These are phyloP conservation scores for Pangasianodon hypophthalmus DNA, from an alignment of 2,113 vertebrate species.

Conservation along the genomic window DNA sequence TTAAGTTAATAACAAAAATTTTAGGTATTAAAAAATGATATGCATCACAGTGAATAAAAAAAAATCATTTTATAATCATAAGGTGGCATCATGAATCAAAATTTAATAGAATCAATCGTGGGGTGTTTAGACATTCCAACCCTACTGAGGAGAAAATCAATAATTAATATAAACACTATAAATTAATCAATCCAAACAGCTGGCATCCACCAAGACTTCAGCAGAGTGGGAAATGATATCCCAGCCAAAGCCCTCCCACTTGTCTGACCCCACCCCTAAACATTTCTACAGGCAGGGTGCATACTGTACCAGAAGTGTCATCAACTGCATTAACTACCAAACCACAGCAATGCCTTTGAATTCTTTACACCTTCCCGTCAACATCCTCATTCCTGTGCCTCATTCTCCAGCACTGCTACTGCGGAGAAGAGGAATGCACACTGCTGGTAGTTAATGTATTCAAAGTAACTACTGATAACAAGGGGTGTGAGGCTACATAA, in stretches of 20 bases:
- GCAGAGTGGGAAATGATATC: neutral
- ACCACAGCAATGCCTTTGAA: slow-evolving; percentile 58
- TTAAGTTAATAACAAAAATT: neutral
- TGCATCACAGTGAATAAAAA: neutral
- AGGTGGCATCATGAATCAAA: neutral
- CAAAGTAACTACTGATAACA: slow-evolving; percentile 24
- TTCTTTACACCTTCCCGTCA: slow-evolving; percentile 63
- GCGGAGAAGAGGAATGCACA: slow-evolving; percentile 54
- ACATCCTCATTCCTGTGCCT: slow-evolving; percentile 40
- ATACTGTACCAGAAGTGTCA: slow-evolving; percentile 71
- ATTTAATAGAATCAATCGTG: neutral
- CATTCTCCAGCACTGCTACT: slow-evolving; percentile 63
- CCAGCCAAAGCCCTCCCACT: slow-evolving; percentile 49
- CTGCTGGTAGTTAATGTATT: slow-evolving; percentile 24
- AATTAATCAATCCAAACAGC: neutral
- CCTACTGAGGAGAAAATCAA: neutral
- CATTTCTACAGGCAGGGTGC: slow-evolving; percentile 65
- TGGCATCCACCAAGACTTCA: neutral
- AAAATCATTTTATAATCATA: neutral
- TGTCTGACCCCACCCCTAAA: slow-evolving; percentile 40
- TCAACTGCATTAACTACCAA: slow-evolving; percentile 66
- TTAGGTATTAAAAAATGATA: neutral
- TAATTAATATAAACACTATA: neutral
- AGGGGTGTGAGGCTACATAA: neutral
- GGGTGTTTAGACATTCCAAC: neutral